phyloP scores from a whole-genome alignment of 2,888 invertebrate species.

The Horisme vitalbata region DNA sequence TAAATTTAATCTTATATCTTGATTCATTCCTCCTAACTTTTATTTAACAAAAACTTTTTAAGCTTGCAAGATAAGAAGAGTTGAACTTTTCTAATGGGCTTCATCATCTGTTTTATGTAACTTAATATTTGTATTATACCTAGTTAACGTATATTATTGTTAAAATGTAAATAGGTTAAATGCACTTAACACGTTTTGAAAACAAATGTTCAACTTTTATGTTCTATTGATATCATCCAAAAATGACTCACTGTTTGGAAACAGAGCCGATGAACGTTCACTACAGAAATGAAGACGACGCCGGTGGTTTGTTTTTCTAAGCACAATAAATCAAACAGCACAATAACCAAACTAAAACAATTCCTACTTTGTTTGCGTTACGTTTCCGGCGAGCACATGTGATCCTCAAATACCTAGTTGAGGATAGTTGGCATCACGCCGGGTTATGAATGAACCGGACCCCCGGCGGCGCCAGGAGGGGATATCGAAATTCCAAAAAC shows the following conservation, averaged over 20 bases:
- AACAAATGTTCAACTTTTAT: not conserved
- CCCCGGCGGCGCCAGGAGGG: conserved; percentile 49
- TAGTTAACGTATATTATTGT: too few species aligned
- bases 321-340: conserved; percentile 53
- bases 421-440: conserved; percentile 55
- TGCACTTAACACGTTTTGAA: not conserved
- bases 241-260: conserved; percentile 1
- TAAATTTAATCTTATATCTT: too few species aligned
- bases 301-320: conserved; percentile 56
- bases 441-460: conserved; percentile 78
- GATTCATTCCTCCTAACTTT: too few species aligned
- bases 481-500: conserved; percentile 75
- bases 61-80: too few species aligned
- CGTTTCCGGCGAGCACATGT: conserved; percentile 67
- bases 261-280: conserved; percentile 15
- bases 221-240: not conserved
- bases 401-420: conserved; percentile 41
- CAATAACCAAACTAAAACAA: conserved; percentile 58
- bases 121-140: too few species aligned
- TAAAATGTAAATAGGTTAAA: too few species aligned
- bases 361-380: conserved; percentile 64
- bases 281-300: conserved; percentile 46
- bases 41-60: too few species aligned
- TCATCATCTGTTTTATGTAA: too few species aligned
- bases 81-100: too few species aligned